Conservation (phyloP, 2,797 vertebrate genomes). For the Falco berigora region DNA sequence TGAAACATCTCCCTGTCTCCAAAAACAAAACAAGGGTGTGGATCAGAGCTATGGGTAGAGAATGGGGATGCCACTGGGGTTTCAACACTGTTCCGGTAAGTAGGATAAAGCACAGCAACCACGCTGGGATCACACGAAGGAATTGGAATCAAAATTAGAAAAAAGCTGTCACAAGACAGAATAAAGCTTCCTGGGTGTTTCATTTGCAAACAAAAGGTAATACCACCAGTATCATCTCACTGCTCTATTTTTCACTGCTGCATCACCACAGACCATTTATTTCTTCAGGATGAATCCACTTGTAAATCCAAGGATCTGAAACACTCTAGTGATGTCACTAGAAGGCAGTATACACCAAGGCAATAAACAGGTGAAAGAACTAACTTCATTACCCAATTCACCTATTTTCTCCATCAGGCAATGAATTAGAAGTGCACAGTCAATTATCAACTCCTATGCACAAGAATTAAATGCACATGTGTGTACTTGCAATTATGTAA, state of each 20-base stretch:
- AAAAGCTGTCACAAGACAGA: not conserved
- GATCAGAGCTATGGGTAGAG: not conserved
- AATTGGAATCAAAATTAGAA: not conserved
- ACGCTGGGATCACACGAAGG: not conserved
- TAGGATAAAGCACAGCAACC: not conserved
- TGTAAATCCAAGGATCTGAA: not conserved
- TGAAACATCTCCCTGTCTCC: slow-evolving; percentile 90
- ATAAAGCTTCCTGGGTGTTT: not conserved
- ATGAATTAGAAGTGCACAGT: not conserved
- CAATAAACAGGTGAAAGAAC: not conserved
- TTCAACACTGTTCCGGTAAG: not conserved
- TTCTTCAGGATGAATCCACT: not conserved
- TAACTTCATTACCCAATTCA: not conserved
- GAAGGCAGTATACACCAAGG: not conserved
- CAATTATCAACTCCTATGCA: not conserved
- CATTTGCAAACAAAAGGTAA: not conserved
- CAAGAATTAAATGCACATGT: not conserved
- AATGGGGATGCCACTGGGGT: not conserved
- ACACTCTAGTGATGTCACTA: not conserved
- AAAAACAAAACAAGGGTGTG: not conserved
- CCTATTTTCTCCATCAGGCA: not conserved
- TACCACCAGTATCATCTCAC: not conserved
- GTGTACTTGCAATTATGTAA: not conserved
- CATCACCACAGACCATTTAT: not conserved
- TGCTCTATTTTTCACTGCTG: not conserved